Conservation (phyloP, 1,140 invertebrate genomes). For the Drosophila parvula region DNA sequence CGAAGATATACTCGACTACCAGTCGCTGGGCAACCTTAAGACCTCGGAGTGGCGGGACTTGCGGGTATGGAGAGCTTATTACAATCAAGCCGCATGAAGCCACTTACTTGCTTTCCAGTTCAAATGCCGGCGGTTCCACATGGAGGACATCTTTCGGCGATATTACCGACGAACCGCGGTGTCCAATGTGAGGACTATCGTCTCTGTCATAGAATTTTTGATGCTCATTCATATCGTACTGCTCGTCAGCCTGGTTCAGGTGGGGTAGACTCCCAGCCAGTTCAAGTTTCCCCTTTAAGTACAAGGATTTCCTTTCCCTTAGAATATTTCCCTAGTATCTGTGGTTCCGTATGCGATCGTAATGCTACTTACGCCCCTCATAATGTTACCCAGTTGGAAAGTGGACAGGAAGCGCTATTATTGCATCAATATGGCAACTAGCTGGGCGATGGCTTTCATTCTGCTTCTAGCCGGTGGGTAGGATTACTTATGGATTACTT, state of each 20-base stretch:
- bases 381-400: slow-evolving; percentile 6
- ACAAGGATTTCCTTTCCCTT: background rate
- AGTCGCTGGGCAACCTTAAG: background rate
- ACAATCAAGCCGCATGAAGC: background rate
- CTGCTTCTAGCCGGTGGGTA: slow-evolving; percentile 25
- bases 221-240: slow-evolving; percentile 8
- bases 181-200: slow-evolving; percentile 9
- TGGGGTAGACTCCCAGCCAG: background rate
- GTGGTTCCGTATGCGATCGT: background rate
- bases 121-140: background rate
- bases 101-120: background rate
- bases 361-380: background rate
- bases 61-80: slow-evolving; percentile 9
- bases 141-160: slow-evolving; percentile 13
- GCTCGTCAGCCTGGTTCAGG: background rate
- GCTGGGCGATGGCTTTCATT: slow-evolving; percentile 4
- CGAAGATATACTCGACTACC: slow-evolving; percentile 11
- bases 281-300: background rate
- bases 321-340: background rate
- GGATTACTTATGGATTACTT: too few relatives aligned
- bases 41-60: slow-evolving; percentile 25
- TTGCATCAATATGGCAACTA: slow-evolving; percentile 19
- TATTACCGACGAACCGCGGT: background rate
- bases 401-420: background rate
- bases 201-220: slow-evolving; percentile 30